Conservation (phyloP, 1,140 invertebrate genomes). For the Heliconius melpomene region DNA sequence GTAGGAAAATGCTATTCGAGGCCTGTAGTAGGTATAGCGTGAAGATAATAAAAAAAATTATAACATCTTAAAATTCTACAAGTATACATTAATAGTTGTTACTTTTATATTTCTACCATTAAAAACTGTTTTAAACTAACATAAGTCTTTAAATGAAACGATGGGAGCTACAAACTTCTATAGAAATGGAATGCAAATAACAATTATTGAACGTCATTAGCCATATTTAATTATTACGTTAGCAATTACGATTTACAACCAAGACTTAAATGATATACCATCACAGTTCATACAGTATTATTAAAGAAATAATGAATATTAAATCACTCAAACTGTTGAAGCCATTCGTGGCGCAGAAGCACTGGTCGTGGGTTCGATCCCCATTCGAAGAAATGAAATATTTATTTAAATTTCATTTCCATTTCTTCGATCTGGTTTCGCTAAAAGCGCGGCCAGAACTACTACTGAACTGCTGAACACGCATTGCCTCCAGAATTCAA, state of each 20-base stretch:
- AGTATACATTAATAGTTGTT: background rate
- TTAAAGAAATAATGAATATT: slow-evolving; percentile 22
- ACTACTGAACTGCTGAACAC: too few relatives aligned
- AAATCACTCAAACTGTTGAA: background rate
- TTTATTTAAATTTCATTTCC: too few relatives aligned
- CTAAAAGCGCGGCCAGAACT: too few relatives aligned
- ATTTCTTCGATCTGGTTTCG: too few relatives aligned
- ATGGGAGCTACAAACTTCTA: background rate
- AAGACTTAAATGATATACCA: slow-evolving; percentile 6
- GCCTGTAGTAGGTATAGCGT: too few relatives aligned
- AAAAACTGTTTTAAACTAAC: background rate
- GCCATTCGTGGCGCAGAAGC: too few relatives aligned
- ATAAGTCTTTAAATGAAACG: background rate
- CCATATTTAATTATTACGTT: slow-evolving; percentile 4
- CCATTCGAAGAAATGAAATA: too few relatives aligned
- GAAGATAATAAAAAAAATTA: too few relatives aligned
- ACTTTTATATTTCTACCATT: background rate
- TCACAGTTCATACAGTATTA: slow-evolving; percentile 6
- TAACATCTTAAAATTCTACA: too few relatives aligned
- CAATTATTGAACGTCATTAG: slow-evolving; percentile 6
- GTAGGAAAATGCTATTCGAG: too few relatives aligned
- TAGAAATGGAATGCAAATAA: background rate
- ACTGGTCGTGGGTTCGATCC: too few relatives aligned
- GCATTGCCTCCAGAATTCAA: too few relatives aligned
- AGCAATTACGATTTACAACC: slow-evolving; percentile 15